Evolutionary conservation across 2,113 vertebrate genomes (phyloP).

Genomic region (Sebastes fasciatus): DNA sequence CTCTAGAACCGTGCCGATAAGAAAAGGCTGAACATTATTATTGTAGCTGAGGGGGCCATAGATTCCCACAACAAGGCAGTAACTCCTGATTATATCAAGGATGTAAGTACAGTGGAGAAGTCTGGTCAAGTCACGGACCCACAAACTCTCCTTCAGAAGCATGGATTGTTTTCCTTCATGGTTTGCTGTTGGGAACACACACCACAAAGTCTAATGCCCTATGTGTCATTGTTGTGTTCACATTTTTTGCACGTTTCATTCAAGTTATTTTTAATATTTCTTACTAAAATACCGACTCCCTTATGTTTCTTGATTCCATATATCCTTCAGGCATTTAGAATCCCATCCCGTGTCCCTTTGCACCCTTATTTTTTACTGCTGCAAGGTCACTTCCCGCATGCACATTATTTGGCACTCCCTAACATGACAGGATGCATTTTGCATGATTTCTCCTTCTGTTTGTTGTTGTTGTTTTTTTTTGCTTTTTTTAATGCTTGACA

Average conservation of each 20-base stretch:
- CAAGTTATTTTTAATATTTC: neutral
- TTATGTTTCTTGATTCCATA: neutral
- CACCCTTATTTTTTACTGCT: slow-evolving; percentile 3
- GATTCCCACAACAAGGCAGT: slow-evolving; percentile 91
- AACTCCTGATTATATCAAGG: slow-evolving; percentile 92
- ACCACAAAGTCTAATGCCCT: too few relatives aligned
- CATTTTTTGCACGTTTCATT: neutral
- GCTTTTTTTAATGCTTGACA: slow-evolving; percentile 4
- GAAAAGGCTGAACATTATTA: slow-evolving; percentile 89
- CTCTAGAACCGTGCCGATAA: slow-evolving; percentile 83
- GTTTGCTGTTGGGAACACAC: too few relatives aligned
- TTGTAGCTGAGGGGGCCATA: slow-evolving; percentile 90
- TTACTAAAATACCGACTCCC: neutral
- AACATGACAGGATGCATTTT: slow-evolving; percentile 62
- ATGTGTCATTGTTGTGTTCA: neutral
- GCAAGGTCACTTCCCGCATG: neutral
- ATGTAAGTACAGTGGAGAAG: slow-evolving; percentile 86
- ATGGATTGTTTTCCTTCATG: neutral
- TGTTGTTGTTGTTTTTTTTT: too few relatives aligned
- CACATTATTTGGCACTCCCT: neutral
- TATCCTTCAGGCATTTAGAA: neutral
- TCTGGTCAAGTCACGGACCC: neutral
- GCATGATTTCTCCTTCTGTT: slow-evolving; percentile 54
- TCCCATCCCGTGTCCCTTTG: neutral
- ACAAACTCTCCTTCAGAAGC: neutral